Percentiles rank a stretch among this genome's conserved stretches.
phyloP scores from a whole-genome alignment of 2,113 vertebrate species.

The Neodon shergylaensis region DNA sequence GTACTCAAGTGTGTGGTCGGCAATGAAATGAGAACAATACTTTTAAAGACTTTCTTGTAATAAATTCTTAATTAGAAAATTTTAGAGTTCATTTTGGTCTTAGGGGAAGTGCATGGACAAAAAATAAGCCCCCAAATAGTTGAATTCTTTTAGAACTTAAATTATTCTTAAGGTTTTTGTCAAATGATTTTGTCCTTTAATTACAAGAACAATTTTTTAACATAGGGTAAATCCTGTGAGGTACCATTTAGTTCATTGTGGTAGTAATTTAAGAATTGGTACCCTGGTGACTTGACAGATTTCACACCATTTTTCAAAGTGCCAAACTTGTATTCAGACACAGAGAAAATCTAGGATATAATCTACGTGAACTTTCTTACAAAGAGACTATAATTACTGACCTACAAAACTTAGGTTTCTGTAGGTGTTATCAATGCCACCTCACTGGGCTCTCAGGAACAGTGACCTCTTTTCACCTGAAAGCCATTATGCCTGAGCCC shows the following conservation, averaged over 20 bases:
- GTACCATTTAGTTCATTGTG: constrained; percentile 54
- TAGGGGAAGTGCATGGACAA: constrained; percentile 30
- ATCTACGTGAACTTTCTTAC: constrained; percentile 24
- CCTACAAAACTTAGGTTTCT: constrained; percentile 62
- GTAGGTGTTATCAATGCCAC: constrained; percentile 50
- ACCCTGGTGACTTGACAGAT: constrained; percentile 54
- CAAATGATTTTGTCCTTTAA: constrained; percentile 62
- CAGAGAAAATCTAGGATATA: constrained; percentile 44
- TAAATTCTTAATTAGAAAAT: constrained; percentile 68
- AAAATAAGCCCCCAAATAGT: constrained; percentile 4
- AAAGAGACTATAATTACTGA: constrained; percentile 39
- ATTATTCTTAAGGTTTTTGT: constrained; percentile 60
- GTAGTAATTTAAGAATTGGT: constrained; percentile 63
- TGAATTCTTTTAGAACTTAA: constrained; percentile 41
- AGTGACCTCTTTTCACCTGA: constrained; percentile 66
- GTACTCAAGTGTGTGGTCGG: background rate
- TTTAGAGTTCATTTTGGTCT: constrained; percentile 52
- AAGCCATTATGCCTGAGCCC: constrained; percentile 61
- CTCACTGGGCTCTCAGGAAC: constrained; percentile 67
- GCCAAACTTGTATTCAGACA: constrained; percentile 35
- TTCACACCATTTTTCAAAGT: constrained; percentile 60
- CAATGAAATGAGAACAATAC: constrained; percentile 50
- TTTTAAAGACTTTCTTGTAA: constrained; percentile 47
- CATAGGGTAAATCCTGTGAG: constrained; percentile 51
- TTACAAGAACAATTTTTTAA: constrained; percentile 66